phyloP scores from a whole-genome alignment of 1,140 invertebrate genomes.

The Diabrotica undecimpunctata region DNA sequence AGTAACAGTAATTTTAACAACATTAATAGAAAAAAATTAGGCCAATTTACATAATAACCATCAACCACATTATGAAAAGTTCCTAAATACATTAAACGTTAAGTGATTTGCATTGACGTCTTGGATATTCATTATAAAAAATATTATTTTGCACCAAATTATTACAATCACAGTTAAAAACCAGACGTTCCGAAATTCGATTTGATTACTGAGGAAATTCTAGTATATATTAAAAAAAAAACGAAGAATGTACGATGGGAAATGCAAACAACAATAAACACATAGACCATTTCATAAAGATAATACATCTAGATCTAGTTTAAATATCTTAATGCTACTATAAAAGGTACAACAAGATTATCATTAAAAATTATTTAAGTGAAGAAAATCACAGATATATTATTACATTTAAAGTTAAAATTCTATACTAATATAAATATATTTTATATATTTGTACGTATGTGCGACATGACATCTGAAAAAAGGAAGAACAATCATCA shows the following conservation, averaged over 20 bases:
- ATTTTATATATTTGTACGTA: not conserved
- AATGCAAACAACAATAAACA: not conserved
- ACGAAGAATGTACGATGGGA: too few species aligned
- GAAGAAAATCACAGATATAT: constrained; percentile 2
- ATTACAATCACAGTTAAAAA: constrained; percentile 1
- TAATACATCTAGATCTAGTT: constrained; percentile 1
- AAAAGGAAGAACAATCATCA: not conserved
- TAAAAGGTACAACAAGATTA: constrained; percentile 2
- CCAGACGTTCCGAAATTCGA: not conserved
- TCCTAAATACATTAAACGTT: not conserved
- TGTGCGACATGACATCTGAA: not conserved
- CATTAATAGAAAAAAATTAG: constrained; percentile 3
- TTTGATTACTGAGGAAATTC: too few species aligned
- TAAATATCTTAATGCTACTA: constrained; percentile 1
- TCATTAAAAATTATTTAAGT: not conserved
- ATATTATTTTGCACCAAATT: not conserved
- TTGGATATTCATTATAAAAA: not conserved
- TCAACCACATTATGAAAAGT: not conserved
- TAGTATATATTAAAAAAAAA: too few species aligned
- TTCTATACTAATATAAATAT: not conserved
- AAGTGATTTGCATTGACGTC: not conserved
- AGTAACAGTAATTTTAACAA: constrained; percentile 3
- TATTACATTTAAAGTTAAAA: constrained; percentile 1
- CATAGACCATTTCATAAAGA: not conserved
- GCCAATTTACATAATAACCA: constrained; percentile 1